Conservation (phyloP, 2,113 vertebrate genomes). For the Siphamia tubifer region DNA sequence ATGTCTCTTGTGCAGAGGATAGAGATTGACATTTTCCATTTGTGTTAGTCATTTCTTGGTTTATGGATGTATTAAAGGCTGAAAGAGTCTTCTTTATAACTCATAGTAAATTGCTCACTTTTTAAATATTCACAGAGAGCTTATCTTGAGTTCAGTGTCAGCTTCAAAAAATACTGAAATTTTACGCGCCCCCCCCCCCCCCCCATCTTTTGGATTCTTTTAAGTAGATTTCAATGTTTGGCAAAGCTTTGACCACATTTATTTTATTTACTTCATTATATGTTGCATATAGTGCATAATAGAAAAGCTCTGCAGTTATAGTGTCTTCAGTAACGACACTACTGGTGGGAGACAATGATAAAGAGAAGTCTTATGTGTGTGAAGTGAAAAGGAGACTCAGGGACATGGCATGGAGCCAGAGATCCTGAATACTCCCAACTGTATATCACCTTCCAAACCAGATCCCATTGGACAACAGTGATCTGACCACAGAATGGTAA, state of each 20-base stretch:
- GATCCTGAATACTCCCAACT: constrained; percentile 63
- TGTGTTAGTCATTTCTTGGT: constrained; percentile 54
- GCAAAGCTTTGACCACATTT: background rate
- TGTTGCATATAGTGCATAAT: background rate
- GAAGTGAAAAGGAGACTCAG: constrained; percentile 45
- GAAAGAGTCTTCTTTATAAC: constrained; percentile 53
- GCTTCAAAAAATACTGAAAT: constrained; percentile 22
- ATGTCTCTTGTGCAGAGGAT: constrained; percentile 49
- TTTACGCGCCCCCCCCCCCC: no score
- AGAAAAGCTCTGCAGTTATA: background rate
- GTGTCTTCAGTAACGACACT: background rate
- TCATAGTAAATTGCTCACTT: constrained; percentile 43
- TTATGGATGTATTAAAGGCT: constrained; percentile 45
- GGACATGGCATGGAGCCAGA: constrained; percentile 61
- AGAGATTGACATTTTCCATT: constrained; percentile 61
- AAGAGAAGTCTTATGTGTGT: constrained; percentile 2
- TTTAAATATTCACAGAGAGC: constrained; percentile 46
- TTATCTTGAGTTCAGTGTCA: constrained; percentile 52
- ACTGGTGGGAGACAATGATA: background rate
- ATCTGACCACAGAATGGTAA: constrained; percentile 71
- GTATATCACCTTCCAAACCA: constrained; percentile 70
- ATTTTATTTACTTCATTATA: background rate
- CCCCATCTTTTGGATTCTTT: constrained; percentile 13
- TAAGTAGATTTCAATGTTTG: background rate
- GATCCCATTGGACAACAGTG: constrained; percentile 68